Evolutionary conservation across 2,888 invertebrate species (phyloP), one percentile per base, ranked within the genome.

Genomic region (Idaea aversata): DNA sequence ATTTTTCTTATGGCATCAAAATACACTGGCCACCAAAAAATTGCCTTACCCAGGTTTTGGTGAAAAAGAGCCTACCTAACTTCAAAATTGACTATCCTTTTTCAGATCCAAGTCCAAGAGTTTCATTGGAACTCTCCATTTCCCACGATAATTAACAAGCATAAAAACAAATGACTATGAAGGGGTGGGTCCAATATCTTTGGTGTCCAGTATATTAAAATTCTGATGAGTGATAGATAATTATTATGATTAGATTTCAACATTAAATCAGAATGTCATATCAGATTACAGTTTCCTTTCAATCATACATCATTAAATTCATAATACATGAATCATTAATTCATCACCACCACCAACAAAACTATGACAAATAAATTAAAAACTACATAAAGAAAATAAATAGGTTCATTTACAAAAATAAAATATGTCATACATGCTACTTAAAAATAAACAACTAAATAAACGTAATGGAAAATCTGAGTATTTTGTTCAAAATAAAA

Each of bases 341-440:
- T 47, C 47, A 47, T 47, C 47, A 47, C 47, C 47, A 47, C 13
- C 47, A 47, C 47, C 47, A 38, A 47, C 47, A 10, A 47, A 47
- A 47, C 47, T 47, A 47, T 47, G 47, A 47, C 47, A 47, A 47
- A 13, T 47, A 47, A 47, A 7, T 47, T 47, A 47, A 47, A 47
- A 47, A 47, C 47, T 47, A 47, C 7, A 47, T 47, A 47, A 47
- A 47, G 7, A 7, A 47, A 47, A 13, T 13, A 47, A 10, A 7
- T 25, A 25, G 3, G 25, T 7, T 7, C 47, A 47, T 7, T 47
- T 47, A 47, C 47, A 47, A 47, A 47, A 47, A 47, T 47, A 47
- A 47, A 47, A 47, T 47, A 47, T 47, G 47, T 47, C 47, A 47
- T 47, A 47, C 47, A 47, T 47, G 47, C 47, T 47, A 47, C 47